Base-by-base conservation (phyloP, 2,113 vertebrate species). In the Nesogale talazaci region DNA sequence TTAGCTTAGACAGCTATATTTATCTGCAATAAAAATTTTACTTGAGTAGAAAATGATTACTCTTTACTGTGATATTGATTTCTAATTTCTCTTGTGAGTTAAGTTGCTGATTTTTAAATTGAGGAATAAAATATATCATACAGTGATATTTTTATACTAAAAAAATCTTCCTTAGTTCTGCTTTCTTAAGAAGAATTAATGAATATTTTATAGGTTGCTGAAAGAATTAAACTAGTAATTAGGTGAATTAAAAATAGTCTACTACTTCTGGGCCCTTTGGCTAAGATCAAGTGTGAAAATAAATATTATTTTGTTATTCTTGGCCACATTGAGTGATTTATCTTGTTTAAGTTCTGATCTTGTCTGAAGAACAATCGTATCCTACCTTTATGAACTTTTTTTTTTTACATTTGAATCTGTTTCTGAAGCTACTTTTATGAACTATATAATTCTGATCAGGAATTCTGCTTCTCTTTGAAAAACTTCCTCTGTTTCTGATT, bases 401-500 rank as follows among this genome's bases (percentile, higher is more conserved):
- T 46, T 83, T 40, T 56, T 94, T 92, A 81, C 70, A 34, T 70
- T 93, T 89, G 83, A 0, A 38, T 88, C 65, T 90, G 36, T 75
- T 69, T 91, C 31, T 72, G 81, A 88, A 93, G 76, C 42, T 92
- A 46, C 88, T 88, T 95, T 94, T 88, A 88, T 89, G 77, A 94
- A 87, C 46, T 83, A 67, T 70, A 9, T 88, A 94, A 95, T 96
- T 96, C 90, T 92, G 88, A 95, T 95, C 69, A 93, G 94, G 81
- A 95, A 95, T 93, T 97, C 87, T 94, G 83, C 92, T 95, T 93
- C 77, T 92, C 83, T 17, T 42, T 91, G 31, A 84, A 95, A 95
- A 89, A 87, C 25, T 59, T 85, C 20, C 31, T 87, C 67, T 80
- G 1, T 82, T 67, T 88, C 83, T 92, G 89, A 92, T 85, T 92